Evolutionary conservation across 2,113 vertebrate genomes (phyloP), one percentile per base, ranked within the genome.

Genomic region (Dendropsophus ebraccatus): DNA sequence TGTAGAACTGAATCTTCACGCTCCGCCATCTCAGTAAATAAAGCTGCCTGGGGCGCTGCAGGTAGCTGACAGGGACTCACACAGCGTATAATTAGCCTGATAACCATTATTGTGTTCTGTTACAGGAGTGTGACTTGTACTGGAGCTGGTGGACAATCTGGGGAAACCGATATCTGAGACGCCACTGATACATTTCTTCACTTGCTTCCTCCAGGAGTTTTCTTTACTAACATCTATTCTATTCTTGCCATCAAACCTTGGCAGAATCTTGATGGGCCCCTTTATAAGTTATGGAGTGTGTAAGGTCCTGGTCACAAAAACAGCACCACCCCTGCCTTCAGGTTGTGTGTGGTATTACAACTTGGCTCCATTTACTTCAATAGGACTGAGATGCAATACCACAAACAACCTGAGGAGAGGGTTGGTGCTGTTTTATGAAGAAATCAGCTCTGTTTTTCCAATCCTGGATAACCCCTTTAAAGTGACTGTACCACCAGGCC

Each of bases 41-140:
- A 78, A 21, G 30, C 75, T 54, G 54, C 50, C 35, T 37, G 30
- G 7, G 19, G 49, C 50, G 28, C 49, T 50, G 54, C 28, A 13
- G 5, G 76, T n/a, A 30, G 54, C 54, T 25, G 77, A 79, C 77
- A 79, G 54, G 60, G 25, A 13, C 32, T 56, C 52, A 58, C 21
- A n/a, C 41, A 60, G 11, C 54, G 56, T 79, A n/a, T 79, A 79
- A 79, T 79, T 79, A 41, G 21, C 52, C 7, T 41, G 32, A 41
- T 79, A 58, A 60, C 60, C 32, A 79, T 58, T n/a, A 60, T 58
- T 79, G 77, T 79, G 41, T 60, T 79, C 16, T 37, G 32, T 79
- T 60, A 79, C 32, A 58, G 54, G 30, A 25, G 77, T 30, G 35
- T 45, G 54, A 79, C 54, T 16, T 79, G 52, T 56, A 75, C 73